These are phyloP conservation scores for Heterotis niloticus DNA, from an alignment of 2,113 vertebrate genomes.

Conservation along the genomic window DNA sequence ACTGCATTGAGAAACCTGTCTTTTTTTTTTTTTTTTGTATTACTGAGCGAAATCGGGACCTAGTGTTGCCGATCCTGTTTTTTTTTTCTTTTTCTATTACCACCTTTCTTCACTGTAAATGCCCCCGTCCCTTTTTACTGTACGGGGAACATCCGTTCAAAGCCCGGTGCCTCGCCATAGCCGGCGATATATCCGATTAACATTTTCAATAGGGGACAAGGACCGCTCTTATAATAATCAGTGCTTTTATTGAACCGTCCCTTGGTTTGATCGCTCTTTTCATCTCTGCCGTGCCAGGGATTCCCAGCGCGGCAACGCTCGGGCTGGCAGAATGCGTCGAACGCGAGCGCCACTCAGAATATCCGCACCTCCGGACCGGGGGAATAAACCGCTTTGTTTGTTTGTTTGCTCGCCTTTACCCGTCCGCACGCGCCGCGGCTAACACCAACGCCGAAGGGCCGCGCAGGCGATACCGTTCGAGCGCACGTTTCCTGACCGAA, in stretches of 20 bases:
- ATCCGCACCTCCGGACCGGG: background rate
- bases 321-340: background rate
- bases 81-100: background rate
- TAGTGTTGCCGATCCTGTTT: slow-evolving; percentile 8
- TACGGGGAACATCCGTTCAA: slow-evolving; percentile 38
- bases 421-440: too few relatives aligned
- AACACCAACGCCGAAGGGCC: background rate
- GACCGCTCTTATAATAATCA: slow-evolving; percentile 65
- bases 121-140: background rate
- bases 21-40: slow-evolving; percentile 22
- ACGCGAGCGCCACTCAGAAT: background rate
- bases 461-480: background rate
- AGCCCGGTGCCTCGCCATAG: slow-evolving; percentile 66
- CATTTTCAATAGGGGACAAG: slow-evolving; percentile 69
- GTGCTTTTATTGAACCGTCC: slow-evolving; percentile 66
- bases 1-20: slow-evolving; percentile 14
- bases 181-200: slow-evolving; percentile 76
- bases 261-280: slow-evolving; percentile 42
- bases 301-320: background rate
- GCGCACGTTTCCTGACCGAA: background rate
- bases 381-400: background rate
- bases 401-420: background rate
- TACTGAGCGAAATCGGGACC: background rate
- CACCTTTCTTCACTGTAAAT: background rate
- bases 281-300: slow-evolving; percentile 10